phyloP scores from a whole-genome alignment of 2,888 invertebrate genomes.

The Zonitis immaculata region DNA sequence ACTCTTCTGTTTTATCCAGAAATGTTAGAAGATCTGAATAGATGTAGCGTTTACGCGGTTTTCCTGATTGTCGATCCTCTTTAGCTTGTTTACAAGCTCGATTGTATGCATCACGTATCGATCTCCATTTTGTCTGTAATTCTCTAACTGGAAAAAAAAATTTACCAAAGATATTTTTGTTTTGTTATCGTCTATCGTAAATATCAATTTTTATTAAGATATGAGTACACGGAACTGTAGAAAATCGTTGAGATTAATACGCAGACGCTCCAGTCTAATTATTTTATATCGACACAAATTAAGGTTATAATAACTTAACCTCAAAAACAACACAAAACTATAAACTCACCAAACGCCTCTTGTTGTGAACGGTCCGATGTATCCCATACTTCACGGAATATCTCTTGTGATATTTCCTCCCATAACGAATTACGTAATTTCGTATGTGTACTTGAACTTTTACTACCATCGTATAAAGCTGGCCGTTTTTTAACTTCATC shows the following conservation, averaged over 20 bases:
- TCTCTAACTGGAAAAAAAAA: conserved; percentile 29
- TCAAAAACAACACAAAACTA: no score
- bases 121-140: conserved; percentile 38
- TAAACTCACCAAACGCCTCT: conserved; percentile 30
- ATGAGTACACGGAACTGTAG: background rate
- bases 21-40: conserved; percentile 33
- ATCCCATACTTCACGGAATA: conserved; percentile 29
- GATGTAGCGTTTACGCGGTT: conserved; percentile 29
- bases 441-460: background rate
- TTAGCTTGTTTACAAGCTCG: conserved; percentile 30
- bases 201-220: background rate
- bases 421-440: conserved; percentile 14
- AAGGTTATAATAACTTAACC: no score
- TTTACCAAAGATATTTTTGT: background rate
- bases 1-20: background rate
- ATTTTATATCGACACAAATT: no score
- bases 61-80: conserved; percentile 23
- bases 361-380: conserved; percentile 23
- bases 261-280: background rate
- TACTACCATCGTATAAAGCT: conserved; percentile 29
- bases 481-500: conserved; percentile 32
- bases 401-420: conserved; percentile 28
- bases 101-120: conserved; percentile 33
- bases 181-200: background rate
- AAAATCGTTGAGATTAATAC: background rate